Evolutionary conservation across 2,113 vertebrate species (phyloP).

Genomic region (Serinus canaria): DNA sequence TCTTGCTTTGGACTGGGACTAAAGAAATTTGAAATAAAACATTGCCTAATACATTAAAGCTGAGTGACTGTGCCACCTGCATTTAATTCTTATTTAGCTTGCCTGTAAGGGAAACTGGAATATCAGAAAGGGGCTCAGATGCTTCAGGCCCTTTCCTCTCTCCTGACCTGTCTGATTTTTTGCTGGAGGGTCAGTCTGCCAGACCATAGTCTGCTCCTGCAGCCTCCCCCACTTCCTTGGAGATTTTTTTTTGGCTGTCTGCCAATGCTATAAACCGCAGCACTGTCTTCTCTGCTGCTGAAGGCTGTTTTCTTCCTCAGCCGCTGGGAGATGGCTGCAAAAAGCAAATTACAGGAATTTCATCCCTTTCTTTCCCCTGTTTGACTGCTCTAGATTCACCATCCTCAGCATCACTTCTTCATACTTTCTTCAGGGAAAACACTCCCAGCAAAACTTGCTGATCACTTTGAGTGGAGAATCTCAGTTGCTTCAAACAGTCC

Average conservation of each 20-base stretch:
- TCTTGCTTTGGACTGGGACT: neutral
- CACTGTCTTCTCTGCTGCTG: constrained; percentile 17
- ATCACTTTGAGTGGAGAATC: neutral
- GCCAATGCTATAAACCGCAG: constrained; percentile 17
- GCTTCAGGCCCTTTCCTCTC: neutral
- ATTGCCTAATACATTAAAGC: neutral
- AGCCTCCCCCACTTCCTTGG: neutral
- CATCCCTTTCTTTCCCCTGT: constrained; percentile 3
- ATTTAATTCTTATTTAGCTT: neutral
- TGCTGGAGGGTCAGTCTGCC: neutral
- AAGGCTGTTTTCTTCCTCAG: constrained; percentile 41
- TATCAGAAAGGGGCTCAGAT: neutral
- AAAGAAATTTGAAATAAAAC: neutral
- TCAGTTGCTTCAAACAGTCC: neutral
- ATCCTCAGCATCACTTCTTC: neutral
- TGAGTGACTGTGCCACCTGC: neutral
- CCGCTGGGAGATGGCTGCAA: neutral
- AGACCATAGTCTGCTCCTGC: neutral
- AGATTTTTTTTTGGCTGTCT: constrained; percentile 3
- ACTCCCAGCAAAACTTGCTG: neutral
- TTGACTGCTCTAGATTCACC: constrained; percentile 3
- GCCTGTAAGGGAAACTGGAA: neutral
- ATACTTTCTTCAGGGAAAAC: neutral
- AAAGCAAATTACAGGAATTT: constrained; percentile 42
- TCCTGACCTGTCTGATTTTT: neutral